phyloP scores from a whole-genome alignment of 2,888 invertebrate genomes.

The Sinodicranocentrus sp. region DNA sequence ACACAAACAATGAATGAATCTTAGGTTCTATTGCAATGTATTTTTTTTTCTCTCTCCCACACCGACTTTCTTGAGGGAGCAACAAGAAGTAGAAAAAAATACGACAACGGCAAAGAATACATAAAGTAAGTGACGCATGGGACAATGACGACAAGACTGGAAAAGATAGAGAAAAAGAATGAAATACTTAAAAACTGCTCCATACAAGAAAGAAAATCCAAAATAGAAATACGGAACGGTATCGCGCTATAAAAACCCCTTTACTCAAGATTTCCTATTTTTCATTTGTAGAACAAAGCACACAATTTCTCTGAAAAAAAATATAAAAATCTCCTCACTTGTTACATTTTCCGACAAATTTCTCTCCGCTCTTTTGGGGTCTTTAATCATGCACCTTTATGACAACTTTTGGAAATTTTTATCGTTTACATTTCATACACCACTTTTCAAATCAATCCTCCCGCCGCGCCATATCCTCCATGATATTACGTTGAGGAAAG shows the following conservation, averaged over 20 bases:
- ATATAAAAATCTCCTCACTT: too few relatives aligned
- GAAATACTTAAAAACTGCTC: conserved; percentile 48
- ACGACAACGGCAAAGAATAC: conserved; percentile 66
- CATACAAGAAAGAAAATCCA: neutral
- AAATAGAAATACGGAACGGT: neutral
- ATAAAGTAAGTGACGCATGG: conserved; percentile 74
- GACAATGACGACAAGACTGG: conserved; percentile 57
- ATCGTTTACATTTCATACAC: too few relatives aligned
- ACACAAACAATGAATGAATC: conserved; percentile 29
- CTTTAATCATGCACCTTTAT: conserved; percentile 58
- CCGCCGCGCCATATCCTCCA: neutral
- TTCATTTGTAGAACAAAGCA: too few relatives aligned
- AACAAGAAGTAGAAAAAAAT: conserved; percentile 51
- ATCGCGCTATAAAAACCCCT: too few relatives aligned
- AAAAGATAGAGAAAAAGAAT: conserved; percentile 56
- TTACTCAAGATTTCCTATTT: too few relatives aligned
- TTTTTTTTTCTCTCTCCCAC: conserved; percentile 11
- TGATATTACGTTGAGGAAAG: too few relatives aligned
- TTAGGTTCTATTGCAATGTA: conserved; percentile 13
- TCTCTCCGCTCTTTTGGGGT: conserved; percentile 3
- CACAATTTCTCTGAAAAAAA: too few relatives aligned
- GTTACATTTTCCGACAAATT: conserved; percentile 3
- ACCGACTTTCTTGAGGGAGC: conserved; percentile 51
- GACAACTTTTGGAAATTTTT: conserved; percentile 11
- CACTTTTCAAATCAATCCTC: conserved; percentile 48